phyloP scores from a whole-genome alignment of 2,888 invertebrate genomes.

The Plemyria rubiginata region DNA sequence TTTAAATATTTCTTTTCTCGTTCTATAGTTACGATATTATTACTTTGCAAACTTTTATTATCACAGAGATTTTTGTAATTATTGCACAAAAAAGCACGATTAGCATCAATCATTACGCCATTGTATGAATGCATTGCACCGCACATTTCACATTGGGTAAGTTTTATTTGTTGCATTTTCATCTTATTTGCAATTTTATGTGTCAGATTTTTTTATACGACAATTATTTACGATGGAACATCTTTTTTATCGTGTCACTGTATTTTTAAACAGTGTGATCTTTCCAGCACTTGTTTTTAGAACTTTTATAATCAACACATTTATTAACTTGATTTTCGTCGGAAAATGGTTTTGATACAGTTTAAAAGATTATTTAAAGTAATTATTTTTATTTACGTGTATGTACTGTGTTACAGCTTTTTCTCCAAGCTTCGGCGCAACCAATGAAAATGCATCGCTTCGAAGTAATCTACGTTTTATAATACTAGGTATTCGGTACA shows the following conservation, averaged over 20 bases:
- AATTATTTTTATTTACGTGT: constrained; percentile 32
- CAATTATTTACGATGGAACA: background rate
- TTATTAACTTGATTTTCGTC: background rate
- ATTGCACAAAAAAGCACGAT: constrained; percentile 38
- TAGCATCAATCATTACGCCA: constrained; percentile 37
- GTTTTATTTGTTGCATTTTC: constrained; percentile 55
- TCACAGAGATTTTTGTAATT: constrained; percentile 13
- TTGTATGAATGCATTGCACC: constrained; percentile 48
- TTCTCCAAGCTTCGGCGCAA: constrained; percentile 79
- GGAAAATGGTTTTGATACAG: constrained; percentile 24
- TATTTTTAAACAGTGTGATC: too few species aligned
- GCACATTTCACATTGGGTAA: constrained; percentile 59
- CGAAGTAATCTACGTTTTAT: constrained; percentile 40
- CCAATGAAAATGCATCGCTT: constrained; percentile 57
- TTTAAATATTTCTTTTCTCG: too few species aligned
- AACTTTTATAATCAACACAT: too few species aligned
- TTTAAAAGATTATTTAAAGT: background rate
- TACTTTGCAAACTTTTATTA: constrained; percentile 1
- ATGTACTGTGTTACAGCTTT: constrained; percentile 64
- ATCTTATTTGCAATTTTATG: constrained; percentile 45
- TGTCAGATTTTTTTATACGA: constrained; percentile 39
- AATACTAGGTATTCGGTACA: constrained; percentile 10
- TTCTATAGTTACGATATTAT: background rate
- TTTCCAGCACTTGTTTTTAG: too few species aligned
- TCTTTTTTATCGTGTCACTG: too few species aligned